Evolutionary conservation across 1,140 invertebrate species (phyloP).

Genomic region (Lucilia cuprina): DNA sequence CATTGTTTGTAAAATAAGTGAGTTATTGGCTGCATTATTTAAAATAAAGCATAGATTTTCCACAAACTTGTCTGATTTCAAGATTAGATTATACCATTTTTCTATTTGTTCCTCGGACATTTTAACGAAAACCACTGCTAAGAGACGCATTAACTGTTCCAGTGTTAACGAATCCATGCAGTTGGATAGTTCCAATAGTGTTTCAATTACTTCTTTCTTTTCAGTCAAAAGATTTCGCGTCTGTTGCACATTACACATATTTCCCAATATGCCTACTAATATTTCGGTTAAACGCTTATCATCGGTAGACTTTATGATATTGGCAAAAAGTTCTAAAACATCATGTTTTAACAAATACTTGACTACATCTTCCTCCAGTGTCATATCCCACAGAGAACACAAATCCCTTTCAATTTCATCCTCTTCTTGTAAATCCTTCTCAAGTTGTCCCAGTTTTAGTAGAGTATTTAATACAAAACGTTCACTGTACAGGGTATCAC

Average conservation of each 20-base stretch:
- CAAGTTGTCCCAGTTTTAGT: constrained; percentile 65
- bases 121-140: constrained; percentile 62
- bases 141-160: constrained; percentile 72
- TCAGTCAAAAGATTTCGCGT: constrained; percentile 63
- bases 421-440: constrained; percentile 61
- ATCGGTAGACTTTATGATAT: constrained; percentile 63
- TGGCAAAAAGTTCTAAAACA: constrained; percentile 67
- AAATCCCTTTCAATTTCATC: constrained; percentile 73
- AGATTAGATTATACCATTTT: constrained; percentile 65
- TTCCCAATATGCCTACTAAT: constrained; percentile 75
- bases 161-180: constrained; percentile 70
- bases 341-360: constrained; percentile 72
- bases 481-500: constrained; percentile 77
- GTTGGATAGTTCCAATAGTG: constrained; percentile 67
- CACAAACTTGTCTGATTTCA: constrained; percentile 64
- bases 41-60: constrained; percentile 71
- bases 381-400: constrained; percentile 81
- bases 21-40: constrained; percentile 72
- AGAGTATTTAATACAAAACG: constrained; percentile 75
- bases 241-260: constrained; percentile 70
- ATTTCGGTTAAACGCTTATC: constrained; percentile 73
- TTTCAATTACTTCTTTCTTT: constrained; percentile 61
- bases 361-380: constrained; percentile 74
- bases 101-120: constrained; percentile 60
- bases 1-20: constrained; percentile 66